phyloP scores from a whole-genome alignment of 2,888 invertebrate species.

The Dinocampus coccinellae region DNA sequence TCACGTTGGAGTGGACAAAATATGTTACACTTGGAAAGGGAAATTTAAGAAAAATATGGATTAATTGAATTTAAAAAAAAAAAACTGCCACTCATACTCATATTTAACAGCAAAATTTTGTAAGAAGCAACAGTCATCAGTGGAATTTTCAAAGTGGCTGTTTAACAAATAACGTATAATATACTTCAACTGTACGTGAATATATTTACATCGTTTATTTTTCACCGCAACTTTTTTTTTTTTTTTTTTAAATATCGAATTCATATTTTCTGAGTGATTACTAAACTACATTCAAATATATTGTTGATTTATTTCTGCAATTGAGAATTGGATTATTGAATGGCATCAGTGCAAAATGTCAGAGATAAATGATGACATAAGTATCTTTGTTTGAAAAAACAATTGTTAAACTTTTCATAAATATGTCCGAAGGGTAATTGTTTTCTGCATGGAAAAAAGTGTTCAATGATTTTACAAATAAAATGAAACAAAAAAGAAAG shows the following conservation, averaged over 20 bases:
- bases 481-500: no score
- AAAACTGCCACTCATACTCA: slow-evolving; percentile 6
- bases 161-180: neutral
- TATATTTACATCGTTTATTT: no score
- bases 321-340: neutral
- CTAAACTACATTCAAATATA: no score
- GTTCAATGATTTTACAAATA: slow-evolving; percentile 23
- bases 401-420: neutral
- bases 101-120: slow-evolving; percentile 27
- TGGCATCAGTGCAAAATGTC: neutral
- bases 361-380: slow-evolving; percentile 26
- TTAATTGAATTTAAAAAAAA: slow-evolving; percentile 1
- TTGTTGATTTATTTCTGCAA: neutral
- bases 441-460: neutral
- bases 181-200: no score
- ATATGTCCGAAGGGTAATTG: neutral
- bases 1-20: slow-evolving; percentile 48
- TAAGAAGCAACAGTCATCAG: slow-evolving; percentile 12
- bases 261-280: no score
- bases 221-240: neutral
- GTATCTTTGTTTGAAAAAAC: neutral
- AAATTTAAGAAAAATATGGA: slow-evolving; percentile 9
- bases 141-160: neutral
- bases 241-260: no score
- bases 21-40: slow-evolving; percentile 34